These are phyloP conservation scores for Triplophysa bombifrons DNA, from an alignment of 2,797 vertebrate genomes.

Conservation along the genomic window DNA sequence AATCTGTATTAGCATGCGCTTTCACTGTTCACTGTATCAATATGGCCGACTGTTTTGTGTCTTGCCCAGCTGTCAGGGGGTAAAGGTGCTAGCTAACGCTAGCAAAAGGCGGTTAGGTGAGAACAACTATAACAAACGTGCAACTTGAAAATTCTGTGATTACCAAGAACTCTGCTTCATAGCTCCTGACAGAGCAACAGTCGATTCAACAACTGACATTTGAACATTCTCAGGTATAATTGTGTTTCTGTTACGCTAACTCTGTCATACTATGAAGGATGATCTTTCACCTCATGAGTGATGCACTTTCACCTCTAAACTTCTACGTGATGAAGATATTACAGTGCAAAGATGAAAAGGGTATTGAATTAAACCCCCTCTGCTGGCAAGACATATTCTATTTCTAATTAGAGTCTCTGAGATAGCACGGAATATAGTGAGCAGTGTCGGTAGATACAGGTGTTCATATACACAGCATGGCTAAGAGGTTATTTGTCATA, in stretches of 20 bases:
- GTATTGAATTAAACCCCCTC: conserved; percentile 44
- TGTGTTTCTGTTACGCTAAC: background rate
- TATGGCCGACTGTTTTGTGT: conserved; percentile 34
- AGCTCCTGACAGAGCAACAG: background rate
- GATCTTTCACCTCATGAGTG: background rate
- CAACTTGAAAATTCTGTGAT: conserved; percentile 4
- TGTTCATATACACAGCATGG: conserved; percentile 53
- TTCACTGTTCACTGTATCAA: conserved; percentile 19
- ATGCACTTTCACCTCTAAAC: background rate
- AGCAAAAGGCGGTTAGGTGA: background rate
- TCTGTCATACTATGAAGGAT: conserved; percentile 8
- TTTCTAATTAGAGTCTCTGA: conserved; percentile 47
- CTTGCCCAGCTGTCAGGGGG: background rate
- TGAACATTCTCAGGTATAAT: too few species aligned
- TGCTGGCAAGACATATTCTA: conserved; percentile 45
- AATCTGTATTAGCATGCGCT: conserved; percentile 51
- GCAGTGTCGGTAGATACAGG: conserved; percentile 45
- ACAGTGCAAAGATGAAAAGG: conserved; percentile 42
- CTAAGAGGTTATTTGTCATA: conserved; percentile 36
- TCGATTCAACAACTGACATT: background rate
- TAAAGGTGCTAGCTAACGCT: conserved; percentile 21
- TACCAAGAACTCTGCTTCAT: background rate
- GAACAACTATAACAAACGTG: conserved; percentile 1
- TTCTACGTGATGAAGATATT: conserved; percentile 37
- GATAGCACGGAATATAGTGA: conserved; percentile 32